Evolutionary conservation across 1,140 invertebrate genomes (phyloP).

Genomic region (Tetramorium alpestre): DNA sequence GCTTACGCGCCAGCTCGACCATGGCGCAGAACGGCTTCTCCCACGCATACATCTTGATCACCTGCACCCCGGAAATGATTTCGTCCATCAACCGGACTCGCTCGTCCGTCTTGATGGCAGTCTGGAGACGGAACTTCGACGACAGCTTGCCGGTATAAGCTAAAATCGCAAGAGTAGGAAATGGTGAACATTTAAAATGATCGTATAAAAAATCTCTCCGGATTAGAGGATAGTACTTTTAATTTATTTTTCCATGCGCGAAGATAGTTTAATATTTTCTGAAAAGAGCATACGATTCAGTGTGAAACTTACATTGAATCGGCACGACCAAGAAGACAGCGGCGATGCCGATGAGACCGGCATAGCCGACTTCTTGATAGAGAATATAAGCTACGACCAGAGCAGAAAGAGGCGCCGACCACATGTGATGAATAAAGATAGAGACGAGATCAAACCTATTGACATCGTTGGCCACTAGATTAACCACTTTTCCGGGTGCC

Average conservation of each 20-base stretch:
- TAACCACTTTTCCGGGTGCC: slow-evolving; percentile 94
- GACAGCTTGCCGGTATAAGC: slow-evolving; percentile 90
- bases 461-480: slow-evolving; percentile 93
- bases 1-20: slow-evolving; percentile 87
- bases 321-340: slow-evolving; percentile 91
- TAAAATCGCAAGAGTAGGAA: slow-evolving; percentile 76
- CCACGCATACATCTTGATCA: slow-evolving; percentile 95
- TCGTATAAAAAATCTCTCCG: not conserved
- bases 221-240: not conserved
- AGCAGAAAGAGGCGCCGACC: slow-evolving; percentile 89
- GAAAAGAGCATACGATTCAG: not conserved
- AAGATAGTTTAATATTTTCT: not conserved
- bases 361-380: slow-evolving; percentile 88
- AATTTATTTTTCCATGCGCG: not conserved
- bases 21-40: slow-evolving; percentile 90
- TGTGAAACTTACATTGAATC: slow-evolving; percentile 87
- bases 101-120: slow-evolving; percentile 90
- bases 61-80: slow-evolving; percentile 89
- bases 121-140: slow-evolving; percentile 88
- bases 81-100: slow-evolving; percentile 92
- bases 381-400: slow-evolving; percentile 88
- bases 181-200: not conserved
- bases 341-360: slow-evolving; percentile 89
- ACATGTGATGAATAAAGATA: slow-evolving; percentile 88
- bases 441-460: slow-evolving; percentile 88